Evolutionary conservation across 92 coral and sea anemone genomes (phyloP).

Genomic region (Epizoanthus rinbou): DNA sequence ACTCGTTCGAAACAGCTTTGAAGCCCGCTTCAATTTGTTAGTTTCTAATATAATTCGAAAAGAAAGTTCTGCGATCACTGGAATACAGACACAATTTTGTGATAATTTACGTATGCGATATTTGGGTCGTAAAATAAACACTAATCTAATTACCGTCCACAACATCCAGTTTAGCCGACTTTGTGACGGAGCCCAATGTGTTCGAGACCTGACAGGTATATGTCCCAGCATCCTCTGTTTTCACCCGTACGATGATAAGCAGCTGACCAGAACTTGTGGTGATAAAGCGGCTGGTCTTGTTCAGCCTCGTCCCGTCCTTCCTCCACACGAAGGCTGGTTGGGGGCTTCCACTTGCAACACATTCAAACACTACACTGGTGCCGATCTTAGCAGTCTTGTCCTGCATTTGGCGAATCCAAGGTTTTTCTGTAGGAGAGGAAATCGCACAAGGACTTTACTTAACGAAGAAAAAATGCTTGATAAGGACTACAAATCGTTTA

Average conservation of each 20-base stretch:
- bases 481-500: no score
- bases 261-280: slow-evolving; percentile 68
- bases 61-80: no score
- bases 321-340: slow-evolving; percentile 66
- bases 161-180: slow-evolving; percentile 55
- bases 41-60: no score
- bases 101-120: no score
- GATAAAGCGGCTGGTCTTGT: slow-evolving; percentile 53
- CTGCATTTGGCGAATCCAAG: slow-evolving; percentile 55
- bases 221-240: slow-evolving; percentile 59
- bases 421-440: slow-evolving; percentile 49
- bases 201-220: slow-evolving; percentile 78
- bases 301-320: slow-evolving; percentile 47
- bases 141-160: slow-evolving; percentile 52
- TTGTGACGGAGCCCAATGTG: slow-evolving; percentile 61
- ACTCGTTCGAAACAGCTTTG: no score
- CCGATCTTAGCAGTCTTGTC: slow-evolving; percentile 55
- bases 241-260: slow-evolving; percentile 61
- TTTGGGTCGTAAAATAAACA: no score
- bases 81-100: no score
- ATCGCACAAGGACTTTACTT: background rate
- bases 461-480: background rate
- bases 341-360: slow-evolving; percentile 73
- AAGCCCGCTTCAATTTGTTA: no score
- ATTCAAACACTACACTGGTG: slow-evolving; percentile 73